Evolutionary conservation across 2,113 vertebrate species (phyloP), one percentile per base, ranked within the genome.

Genomic region (Nestor notabilis): DNA sequence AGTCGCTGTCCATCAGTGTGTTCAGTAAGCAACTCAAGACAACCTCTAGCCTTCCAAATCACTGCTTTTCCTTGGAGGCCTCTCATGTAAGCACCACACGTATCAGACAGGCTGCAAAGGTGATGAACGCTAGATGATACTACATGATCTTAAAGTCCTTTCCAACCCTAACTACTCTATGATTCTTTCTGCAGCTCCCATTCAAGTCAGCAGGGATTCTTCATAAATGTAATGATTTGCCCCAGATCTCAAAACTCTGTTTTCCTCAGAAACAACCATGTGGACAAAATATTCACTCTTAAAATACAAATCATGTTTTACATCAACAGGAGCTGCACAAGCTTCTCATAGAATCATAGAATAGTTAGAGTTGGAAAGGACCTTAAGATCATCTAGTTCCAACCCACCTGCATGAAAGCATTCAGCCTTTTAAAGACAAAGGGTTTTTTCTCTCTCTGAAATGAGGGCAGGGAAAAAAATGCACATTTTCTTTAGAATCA

Each of bases 401-500:
- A 10, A 16, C 21, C 14, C 33, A 9, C 33, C 33, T 23, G 56
- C 9, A 24, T 58, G 56, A 63, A 87, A 71, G 5, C 1, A 5
- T 55, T 44, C 19, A 29, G 27, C 28, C 7, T 84, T 72, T 58
- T 39, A 61, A 83, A 83, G 60, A 58, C 18, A 24, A 31, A 56
- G 9, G 18, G 23, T 90, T 90, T 93, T 89, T 83, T 94, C 66
- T 56, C 44, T 64, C 81, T 58, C 94, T 96, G 68, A 96, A 83
- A 96, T 39, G 37, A 24, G 78, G 16, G 81, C 17, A 29, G 24
- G 4, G 13, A 87, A 91, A 60, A 93, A 92, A 95, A 93, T 43
- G 72, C 69, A 60, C 27, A 33, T 83, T 94, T 95, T 74, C 70
- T 75, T 95, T n/a, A 93, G 83, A 96, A 82, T 77, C 56, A 91